phyloP scores from a whole-genome alignment of 2,888 invertebrate species.

The Agapostemon virescens region DNA sequence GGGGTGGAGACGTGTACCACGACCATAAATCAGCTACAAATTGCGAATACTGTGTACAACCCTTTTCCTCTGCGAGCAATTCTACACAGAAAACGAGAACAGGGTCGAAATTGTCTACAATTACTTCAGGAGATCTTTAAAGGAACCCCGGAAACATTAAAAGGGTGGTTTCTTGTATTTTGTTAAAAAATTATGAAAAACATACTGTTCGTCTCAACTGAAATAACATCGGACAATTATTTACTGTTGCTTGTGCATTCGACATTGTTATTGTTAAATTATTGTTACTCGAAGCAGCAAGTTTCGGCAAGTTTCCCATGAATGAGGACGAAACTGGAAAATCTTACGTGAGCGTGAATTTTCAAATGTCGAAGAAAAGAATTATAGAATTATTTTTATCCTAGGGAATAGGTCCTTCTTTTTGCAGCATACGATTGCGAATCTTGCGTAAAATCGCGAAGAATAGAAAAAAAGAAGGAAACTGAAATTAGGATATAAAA shows the following conservation, averaged over 20 bases:
- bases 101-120: not conserved
- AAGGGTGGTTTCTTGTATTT: not conserved
- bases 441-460: not conserved
- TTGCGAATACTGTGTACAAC: not conserved
- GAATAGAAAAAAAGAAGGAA: not conserved
- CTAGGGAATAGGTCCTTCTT: not conserved
- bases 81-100: not conserved
- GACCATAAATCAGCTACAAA: constrained; percentile 34
- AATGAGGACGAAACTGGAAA: too few species aligned
- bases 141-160: not conserved
- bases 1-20: constrained; percentile 28
- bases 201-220: too few species aligned
- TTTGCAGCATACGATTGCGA: not conserved
- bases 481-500: not conserved
- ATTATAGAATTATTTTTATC: too few species aligned
- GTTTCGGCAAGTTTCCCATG: too few species aligned
- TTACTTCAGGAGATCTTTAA: not conserved
- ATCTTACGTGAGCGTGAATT: not conserved
- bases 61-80: not conserved
- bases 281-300: too few species aligned
- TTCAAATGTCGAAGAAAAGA: not conserved
- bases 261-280: too few species aligned
- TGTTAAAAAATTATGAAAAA: not conserved
- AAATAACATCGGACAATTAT: not conserved
- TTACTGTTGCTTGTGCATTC: not conserved